These are phyloP conservation scores for Tanytarsus gracilentus DNA, from an alignment of 2,888 invertebrate genomes.

Conservation along the genomic window DNA sequence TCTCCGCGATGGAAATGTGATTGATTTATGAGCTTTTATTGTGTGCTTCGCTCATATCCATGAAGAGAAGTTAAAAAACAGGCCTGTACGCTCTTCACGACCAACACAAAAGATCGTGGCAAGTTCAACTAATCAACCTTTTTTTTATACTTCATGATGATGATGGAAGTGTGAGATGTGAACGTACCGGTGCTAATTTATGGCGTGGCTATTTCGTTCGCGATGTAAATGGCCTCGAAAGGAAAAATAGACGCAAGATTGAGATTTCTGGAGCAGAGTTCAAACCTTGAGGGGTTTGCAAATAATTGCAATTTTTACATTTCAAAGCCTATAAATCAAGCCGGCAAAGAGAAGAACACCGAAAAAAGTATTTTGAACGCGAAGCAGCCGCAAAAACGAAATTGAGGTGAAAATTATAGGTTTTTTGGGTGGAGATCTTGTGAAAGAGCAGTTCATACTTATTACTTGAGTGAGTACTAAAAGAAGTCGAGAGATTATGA, in stretches of 20 bases:
- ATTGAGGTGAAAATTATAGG: conserved; percentile 4
- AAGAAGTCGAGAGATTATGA: not conserved
- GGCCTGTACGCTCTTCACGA: no score
- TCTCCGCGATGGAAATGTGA: not conserved
- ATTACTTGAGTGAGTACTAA: not conserved
- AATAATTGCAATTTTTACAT: not conserved
- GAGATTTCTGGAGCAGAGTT: conserved; percentile 6
- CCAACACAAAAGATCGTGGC: no score
- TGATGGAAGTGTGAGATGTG: no score
- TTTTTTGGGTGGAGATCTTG: not conserved
- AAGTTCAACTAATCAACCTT: conserved; percentile 15
- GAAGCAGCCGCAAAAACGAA: not conserved
- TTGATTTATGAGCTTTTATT: conserved; percentile 14
- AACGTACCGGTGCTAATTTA: conserved; percentile 8
- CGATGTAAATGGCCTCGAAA: conserved; percentile 5
- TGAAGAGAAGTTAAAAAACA: no score
- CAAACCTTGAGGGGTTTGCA: not conserved
- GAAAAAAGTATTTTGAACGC: not conserved
- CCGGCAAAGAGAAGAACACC: not conserved
- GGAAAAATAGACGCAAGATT: not conserved
- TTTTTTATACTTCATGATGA: no score
- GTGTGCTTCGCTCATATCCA: not conserved
- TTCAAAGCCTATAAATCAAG: conserved; percentile 1
- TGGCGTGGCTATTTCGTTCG: not conserved
- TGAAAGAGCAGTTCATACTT: not conserved